Percentiles rank a stretch among this genome's conserved stretches.
Conservation (phyloP, 2,797 vertebrate species). For the Pygocentrus nattereri region DNA sequence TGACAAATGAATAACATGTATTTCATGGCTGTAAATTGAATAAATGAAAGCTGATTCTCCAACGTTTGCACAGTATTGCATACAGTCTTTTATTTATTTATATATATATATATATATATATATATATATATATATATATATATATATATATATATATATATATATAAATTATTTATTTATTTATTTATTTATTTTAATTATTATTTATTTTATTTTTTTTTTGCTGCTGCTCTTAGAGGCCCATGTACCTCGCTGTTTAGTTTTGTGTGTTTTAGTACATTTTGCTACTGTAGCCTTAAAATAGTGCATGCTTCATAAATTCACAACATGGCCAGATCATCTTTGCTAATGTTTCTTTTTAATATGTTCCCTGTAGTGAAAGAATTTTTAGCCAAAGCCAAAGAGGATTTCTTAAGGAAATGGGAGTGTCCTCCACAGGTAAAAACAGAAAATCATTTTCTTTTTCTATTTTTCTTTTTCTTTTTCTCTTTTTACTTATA, state of each 20-base stretch:
- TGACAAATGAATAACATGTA: too few relatives aligned
- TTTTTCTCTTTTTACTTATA: neutral
- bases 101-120: too few relatives aligned
- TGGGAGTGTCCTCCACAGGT: slow-evolving; percentile 98
- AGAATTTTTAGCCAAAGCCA: slow-evolving; percentile 99
- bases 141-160: too few relatives aligned
- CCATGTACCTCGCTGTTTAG: neutral
- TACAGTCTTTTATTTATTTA: too few relatives aligned
- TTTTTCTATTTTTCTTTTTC: neutral
- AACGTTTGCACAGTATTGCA: neutral
- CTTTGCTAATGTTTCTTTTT: slow-evolving; percentile 6
- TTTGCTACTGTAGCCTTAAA: neutral
- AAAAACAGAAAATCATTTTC: slow-evolving; percentile 43
- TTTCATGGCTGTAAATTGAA: too few relatives aligned
- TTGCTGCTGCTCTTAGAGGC: too few relatives aligned
- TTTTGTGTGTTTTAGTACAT: slow-evolving; percentile 48
- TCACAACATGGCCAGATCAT: neutral
- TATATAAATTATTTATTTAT: too few relatives aligned
- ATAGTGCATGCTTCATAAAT: neutral
- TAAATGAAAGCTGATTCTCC: too few relatives aligned
- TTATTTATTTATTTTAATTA: too few relatives aligned
- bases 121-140: too few relatives aligned
- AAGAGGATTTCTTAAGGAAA: slow-evolving; percentile 99
- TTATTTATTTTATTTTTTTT: neutral
- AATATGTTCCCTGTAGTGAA: slow-evolving; percentile 86